phyloP scores from a whole-genome alignment of 2,113 vertebrate species.

The Festucalex cinctus region DNA sequence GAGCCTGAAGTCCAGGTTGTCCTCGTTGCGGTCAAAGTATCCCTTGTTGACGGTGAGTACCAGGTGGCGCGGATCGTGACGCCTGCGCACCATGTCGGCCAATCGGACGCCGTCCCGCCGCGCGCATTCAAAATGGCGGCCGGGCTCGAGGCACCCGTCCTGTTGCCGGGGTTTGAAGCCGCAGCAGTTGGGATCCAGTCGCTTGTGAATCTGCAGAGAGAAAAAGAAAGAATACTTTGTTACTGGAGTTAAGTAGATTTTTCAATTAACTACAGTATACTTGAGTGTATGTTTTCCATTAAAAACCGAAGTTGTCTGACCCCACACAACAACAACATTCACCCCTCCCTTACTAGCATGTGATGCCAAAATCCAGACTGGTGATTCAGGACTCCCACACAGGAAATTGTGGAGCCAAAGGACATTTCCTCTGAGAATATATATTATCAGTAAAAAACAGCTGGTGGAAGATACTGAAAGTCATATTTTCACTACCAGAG shows the following conservation, averaged over 20 bases:
- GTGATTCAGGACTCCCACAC: slow-evolving; percentile 20
- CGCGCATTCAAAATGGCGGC: slow-evolving; percentile 70
- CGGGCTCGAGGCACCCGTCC: slow-evolving; percentile 77
- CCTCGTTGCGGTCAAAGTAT: slow-evolving; percentile 91
- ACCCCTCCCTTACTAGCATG: not conserved
- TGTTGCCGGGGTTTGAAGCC: slow-evolving; percentile 89
- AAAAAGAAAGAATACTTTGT: not conserved
- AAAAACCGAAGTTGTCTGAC: not conserved
- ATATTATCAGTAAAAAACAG: slow-evolving; percentile 10
- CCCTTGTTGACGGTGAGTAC: slow-evolving; percentile 87
- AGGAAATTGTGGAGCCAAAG: slow-evolving; percentile 34
- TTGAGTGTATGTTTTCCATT: not conserved
- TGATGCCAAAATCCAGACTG: slow-evolving; percentile 11
- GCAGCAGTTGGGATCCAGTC: slow-evolving; percentile 90
- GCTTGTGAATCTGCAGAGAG: slow-evolving; percentile 81
- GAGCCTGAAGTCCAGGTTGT: slow-evolving; percentile 91
- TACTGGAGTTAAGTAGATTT: too few relatives aligned
- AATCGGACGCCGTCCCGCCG: slow-evolving; percentile 73
- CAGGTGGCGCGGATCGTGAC: slow-evolving; percentile 77
- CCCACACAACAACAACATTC: not conserved
- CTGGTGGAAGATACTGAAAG: slow-evolving; percentile 5
- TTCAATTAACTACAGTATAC: too few relatives aligned
- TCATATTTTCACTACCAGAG: not conserved
- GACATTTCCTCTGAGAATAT: slow-evolving; percentile 16
- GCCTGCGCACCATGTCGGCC: slow-evolving; percentile 79